Conservation (phyloP, 2,797 vertebrate genomes). For the Danio jaintianensis region DNA sequence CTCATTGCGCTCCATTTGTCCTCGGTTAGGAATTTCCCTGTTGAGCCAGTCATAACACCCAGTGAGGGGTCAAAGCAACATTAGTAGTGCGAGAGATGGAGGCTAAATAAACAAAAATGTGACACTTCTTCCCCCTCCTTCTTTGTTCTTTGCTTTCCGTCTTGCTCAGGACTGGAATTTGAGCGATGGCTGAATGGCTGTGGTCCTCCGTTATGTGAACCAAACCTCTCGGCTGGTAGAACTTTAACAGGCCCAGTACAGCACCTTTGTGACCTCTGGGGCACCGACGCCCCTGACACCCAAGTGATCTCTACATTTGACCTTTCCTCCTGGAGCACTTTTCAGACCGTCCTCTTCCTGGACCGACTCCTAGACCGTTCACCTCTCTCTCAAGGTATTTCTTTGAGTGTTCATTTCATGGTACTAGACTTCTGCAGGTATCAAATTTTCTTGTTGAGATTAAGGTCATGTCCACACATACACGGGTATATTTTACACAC, state of each 20-base stretch:
- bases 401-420: not conserved
- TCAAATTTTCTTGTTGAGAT: no score
- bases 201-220: conserved; percentile 89
- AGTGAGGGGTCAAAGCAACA: conserved; percentile 44
- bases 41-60: conserved; percentile 46
- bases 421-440: no score
- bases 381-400: conserved; percentile 83
- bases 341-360: conserved; percentile 94
- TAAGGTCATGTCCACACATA: no score
- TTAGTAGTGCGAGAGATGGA: conserved; percentile 26
- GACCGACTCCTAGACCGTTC: conserved; percentile 91
- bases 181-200: conserved; percentile 90
- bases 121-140: conserved; percentile 3
- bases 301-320: conserved; percentile 79
- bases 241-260: conserved; percentile 87
- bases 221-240: conserved; percentile 90
- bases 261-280: conserved; percentile 90
- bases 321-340: conserved; percentile 92
- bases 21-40: conserved; percentile 35
- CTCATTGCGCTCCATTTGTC: conserved; percentile 11
- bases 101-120: conserved; percentile 44
- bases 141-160: conserved; percentile 37
- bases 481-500: no score
- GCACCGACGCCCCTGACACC: conserved; percentile 76
- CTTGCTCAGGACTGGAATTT: conserved; percentile 88